A percentile compares a stretch with the other conserved stretches of the same genome.
Evolutionary conservation across 2,113 vertebrate genomes (phyloP).

Genomic region (Centrocercus urophasianus): DNA sequence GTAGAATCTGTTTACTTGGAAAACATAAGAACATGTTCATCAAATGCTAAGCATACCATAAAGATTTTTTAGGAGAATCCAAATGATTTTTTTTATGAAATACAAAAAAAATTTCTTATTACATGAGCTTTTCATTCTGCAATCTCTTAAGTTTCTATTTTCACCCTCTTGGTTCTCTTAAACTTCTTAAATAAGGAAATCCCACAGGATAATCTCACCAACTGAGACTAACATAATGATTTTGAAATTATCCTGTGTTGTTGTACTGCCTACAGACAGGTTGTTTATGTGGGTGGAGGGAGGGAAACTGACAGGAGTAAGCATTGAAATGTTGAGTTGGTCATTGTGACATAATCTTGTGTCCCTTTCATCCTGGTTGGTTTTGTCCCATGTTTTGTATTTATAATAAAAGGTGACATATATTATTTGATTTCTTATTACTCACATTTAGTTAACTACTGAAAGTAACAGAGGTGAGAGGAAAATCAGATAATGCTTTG

Average conservation of each 20-base stretch:
- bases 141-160: not conserved
- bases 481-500: not conserved
- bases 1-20: slow-evolving; percentile 24
- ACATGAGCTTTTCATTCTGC: not conserved
- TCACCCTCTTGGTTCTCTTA: not conserved
- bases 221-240: not conserved
- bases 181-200: not conserved
- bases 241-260: not conserved
- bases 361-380: not conserved
- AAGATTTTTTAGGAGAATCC: not conserved
- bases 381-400: not conserved
- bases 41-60: not conserved
- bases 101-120: not conserved
- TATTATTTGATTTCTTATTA: not conserved
- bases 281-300: not conserved
- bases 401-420: not conserved
- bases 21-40: not conserved
- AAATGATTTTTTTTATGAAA: not conserved
- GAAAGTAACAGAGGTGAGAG: not conserved
- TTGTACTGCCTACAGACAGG: not conserved
- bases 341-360: not conserved
- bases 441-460: not conserved
- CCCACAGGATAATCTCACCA: not conserved
- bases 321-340: not conserved
- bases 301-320: not conserved